Conservation (phyloP, 1,140 invertebrate genomes). For the Trissolcus basalis region DNA sequence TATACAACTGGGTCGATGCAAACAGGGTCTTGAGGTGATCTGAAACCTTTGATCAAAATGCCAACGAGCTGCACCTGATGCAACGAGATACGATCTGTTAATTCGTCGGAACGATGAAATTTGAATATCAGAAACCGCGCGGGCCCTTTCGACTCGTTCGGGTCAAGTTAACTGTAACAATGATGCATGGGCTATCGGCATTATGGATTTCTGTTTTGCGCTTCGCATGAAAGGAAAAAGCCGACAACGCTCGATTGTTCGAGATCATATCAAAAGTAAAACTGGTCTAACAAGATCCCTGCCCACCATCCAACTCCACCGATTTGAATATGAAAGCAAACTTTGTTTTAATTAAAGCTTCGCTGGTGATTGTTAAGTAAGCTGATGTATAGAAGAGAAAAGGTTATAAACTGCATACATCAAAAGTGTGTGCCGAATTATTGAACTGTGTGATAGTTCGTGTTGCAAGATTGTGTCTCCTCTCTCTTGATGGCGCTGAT, state of each 20-base stretch:
- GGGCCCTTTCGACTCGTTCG: constrained; percentile 12
- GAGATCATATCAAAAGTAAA: constrained; percentile 56
- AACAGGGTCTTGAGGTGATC: constrained; percentile 43
- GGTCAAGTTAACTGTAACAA: constrained; percentile 25
- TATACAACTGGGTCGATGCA: constrained; percentile 72
- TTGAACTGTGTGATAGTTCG: too few relatives aligned
- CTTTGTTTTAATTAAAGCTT: constrained; percentile 28
- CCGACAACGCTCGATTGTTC: constrained; percentile 9
- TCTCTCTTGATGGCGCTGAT: too few relatives aligned
- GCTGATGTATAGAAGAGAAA: too few relatives aligned
- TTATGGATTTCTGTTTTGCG: constrained; percentile 9
- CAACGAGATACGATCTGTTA: constrained; percentile 25
- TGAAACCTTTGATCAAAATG: constrained; percentile 56
- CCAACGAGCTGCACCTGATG: constrained; percentile 39
- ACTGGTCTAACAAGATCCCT: constrained; percentile 43
- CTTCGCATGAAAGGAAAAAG: constrained; percentile 29
- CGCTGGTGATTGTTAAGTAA: constrained; percentile 2
- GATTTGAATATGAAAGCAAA: constrained; percentile 57
- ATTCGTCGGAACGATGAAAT: constrained; percentile 14
- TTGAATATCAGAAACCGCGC: constrained; percentile 21
- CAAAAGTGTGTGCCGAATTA: too few relatives aligned
- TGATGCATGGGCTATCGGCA: constrained; percentile 3
- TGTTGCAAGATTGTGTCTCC: too few relatives aligned
- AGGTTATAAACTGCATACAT: too few relatives aligned
- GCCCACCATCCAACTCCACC: constrained; percentile 31